Percentiles rank a stretch among this genome's conserved stretches.
Evolutionary conservation across 2,888 invertebrate genomes (phyloP).

Genomic region (Cosmorhoe ocellata): DNA sequence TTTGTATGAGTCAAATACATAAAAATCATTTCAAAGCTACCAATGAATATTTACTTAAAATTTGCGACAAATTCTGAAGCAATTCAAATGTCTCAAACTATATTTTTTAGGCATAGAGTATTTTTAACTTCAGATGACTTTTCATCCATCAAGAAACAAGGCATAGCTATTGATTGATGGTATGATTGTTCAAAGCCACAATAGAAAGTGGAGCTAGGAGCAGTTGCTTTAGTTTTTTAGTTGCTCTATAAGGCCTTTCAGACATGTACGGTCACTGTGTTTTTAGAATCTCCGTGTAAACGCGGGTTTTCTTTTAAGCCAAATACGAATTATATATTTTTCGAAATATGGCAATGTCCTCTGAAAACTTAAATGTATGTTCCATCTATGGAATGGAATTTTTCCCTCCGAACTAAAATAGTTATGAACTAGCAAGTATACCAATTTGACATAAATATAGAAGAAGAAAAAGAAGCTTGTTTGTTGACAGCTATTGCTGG

Average conservation of each 20-base stretch:
- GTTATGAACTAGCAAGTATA: too few relatives aligned
- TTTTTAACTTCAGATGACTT: background rate
- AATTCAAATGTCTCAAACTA: background rate
- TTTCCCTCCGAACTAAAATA: too few relatives aligned
- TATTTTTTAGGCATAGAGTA: background rate
- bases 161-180: slow-evolving; percentile 39
- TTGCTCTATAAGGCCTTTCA: slow-evolving; percentile 11
- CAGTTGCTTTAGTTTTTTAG: slow-evolving; percentile 1
- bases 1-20: too few relatives aligned
- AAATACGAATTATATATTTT: background rate
- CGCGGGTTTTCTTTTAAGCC: background rate
- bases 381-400: background rate
- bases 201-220: slow-evolving; percentile 31
- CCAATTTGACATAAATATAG: too few relatives aligned
- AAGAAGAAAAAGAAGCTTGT: too few relatives aligned
- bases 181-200: slow-evolving; percentile 37
- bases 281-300: slow-evolving; percentile 2
- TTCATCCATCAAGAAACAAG: background rate
- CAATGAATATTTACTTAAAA: too few relatives aligned
- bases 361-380: background rate
- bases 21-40: too few relatives aligned
- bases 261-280: slow-evolving; percentile 3
- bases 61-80: too few relatives aligned
- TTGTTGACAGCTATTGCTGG: too few relatives aligned
- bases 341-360: background rate